Conservation (phyloP, 2,888 invertebrate genomes). For the Aphidius colemani region DNA sequence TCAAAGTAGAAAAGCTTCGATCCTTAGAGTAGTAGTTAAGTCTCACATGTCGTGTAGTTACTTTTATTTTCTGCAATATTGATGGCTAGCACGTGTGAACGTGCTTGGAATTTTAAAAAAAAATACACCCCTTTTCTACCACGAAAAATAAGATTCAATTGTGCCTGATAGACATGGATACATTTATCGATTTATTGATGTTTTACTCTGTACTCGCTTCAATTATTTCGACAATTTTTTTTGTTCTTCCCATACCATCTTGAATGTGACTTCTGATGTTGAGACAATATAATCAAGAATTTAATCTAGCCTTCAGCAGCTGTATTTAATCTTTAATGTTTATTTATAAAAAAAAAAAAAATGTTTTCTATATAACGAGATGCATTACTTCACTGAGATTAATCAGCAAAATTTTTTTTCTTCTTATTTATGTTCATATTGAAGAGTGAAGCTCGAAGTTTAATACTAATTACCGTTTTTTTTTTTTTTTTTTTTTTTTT, state of each 20-base stretch:
- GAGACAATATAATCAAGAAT: no score
- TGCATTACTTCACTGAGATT: no score
- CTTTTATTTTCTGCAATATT: constrained; percentile 26
- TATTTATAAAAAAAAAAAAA: no score
- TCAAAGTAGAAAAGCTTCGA: constrained; percentile 15
- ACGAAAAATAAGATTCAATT: constrained; percentile 6
- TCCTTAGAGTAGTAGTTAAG: background rate
- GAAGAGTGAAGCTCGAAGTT: constrained; percentile 5
- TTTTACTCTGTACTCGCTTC: no score
- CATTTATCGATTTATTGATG: background rate
- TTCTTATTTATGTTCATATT: no score
- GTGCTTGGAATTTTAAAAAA: constrained; percentile 22
- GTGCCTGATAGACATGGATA: constrained; percentile 20
- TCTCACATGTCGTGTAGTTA: constrained; percentile 13
- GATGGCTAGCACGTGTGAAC: constrained; percentile 26
- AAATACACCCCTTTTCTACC: constrained; percentile 3
- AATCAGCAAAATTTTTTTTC: no score
- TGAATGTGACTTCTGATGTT: no score
- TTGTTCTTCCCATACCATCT: no score
- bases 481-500: background rate
- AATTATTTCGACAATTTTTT: no score
- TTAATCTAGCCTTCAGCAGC: no score
- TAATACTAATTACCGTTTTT: constrained; percentile 20
- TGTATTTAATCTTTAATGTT: no score
- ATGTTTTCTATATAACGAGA: no score